Base-by-base conservation (phyloP, 1,140 invertebrate genomes). In the Euschistus heros region DNA sequence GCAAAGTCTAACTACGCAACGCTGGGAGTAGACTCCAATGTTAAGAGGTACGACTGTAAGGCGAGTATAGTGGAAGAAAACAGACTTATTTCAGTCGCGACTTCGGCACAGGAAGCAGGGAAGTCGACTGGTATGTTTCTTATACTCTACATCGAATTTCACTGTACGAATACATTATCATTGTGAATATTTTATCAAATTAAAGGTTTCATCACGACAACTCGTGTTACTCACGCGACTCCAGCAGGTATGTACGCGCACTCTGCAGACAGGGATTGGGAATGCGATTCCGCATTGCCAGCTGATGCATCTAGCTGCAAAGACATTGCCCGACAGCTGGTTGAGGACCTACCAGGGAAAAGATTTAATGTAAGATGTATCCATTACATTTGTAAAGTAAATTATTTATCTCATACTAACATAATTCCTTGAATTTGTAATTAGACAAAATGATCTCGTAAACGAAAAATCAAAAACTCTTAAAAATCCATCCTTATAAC, bases 191-290 rank as follows among this genome's bases (percentile, higher is more conserved):
- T n/a, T n/a, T 50, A 17, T 20, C n/a, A 50, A 44, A 10, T 73
- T 20, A 5, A 67, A 86, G 94, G 93, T 20, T 85, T 97, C 55
- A 90, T 96, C 2, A 95, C 93, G 0, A 96, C 88, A 0, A 92
- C 91, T 37, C 80, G 91, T 63, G 85, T 97, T 0, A 96, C 92
- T 0, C 92, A 97, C 74, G 94, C 93, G 0, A 95, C 93, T 0
- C 94, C 93, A 0, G 85, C 86, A 0, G 88, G 89, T 0, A 73
- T 89, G 0, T 97, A 94, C 73, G 89, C 92, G 0, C 85, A 91
- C 72, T 80, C 81, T 5, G 76, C 90, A 0, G 78, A 87, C 69
- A 77, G 91, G 13, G 78, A 81, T 44, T 94, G 91, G 91, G 91
- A 94, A 70, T 82, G 83, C 67, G 76, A 79, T 2, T 46, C 26